Evolutionary conservation across 2,888 invertebrate genomes (phyloP).

Genomic region (Myopa tessellatipennis): DNA sequence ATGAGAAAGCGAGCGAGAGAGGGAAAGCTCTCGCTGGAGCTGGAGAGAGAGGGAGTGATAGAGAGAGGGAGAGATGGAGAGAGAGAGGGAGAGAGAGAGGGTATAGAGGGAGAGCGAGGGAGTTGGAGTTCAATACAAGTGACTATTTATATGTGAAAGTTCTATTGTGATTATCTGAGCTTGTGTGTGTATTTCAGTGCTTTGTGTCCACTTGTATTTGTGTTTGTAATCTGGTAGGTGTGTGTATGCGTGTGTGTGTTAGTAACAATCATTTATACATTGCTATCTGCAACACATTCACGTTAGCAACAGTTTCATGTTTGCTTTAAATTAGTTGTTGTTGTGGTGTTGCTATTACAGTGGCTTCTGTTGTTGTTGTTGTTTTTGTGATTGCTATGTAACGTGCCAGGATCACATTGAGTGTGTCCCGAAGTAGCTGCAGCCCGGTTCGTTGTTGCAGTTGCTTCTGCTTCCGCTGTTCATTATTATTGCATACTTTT

Average conservation of each 20-base stretch:
- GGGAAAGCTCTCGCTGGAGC: no score
- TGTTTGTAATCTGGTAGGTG: neutral
- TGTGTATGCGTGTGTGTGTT: neutral
- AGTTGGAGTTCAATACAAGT: no score
- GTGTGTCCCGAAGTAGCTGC: neutral
- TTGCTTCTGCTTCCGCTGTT: no score
- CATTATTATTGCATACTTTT: constrained; percentile 34
- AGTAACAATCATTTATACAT: neutral
- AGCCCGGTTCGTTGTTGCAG: neutral
- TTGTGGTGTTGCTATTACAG: neutral
- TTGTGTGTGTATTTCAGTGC: neutral
- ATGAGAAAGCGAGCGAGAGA: neutral
- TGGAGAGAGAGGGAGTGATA: no score
- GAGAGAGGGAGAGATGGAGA: neutral
- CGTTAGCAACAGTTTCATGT: constrained; percentile 1
- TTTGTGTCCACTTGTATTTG: neutral
- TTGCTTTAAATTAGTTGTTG: neutral
- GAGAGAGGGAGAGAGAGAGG: neutral
- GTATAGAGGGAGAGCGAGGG: neutral
- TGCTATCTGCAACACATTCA: neutral
- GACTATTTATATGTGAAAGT: no score
- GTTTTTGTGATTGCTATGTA: neutral
- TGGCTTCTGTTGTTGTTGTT: neutral
- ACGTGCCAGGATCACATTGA: neutral
- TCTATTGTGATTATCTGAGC: no score